A percentile compares a stretch with the other conserved stretches of the same genome.
Conservation (phyloP, 2,797 vertebrate species). For the Champsocephalus gunnari region DNA sequence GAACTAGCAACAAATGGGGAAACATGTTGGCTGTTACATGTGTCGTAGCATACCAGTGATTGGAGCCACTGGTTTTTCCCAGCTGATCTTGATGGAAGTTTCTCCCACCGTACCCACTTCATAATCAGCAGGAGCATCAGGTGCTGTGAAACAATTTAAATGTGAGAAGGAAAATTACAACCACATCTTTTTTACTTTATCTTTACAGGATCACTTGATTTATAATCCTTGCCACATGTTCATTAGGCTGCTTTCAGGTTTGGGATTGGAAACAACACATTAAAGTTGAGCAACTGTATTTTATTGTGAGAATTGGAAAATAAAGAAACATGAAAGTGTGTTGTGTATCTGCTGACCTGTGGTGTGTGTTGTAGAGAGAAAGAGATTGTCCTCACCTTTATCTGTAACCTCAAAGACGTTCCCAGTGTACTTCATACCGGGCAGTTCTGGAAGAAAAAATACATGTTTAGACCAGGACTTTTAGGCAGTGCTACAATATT, state of each 20-base stretch:
- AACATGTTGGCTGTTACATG: background rate
- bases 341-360: slow-evolving; percentile 84
- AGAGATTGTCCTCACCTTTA: slow-evolving; percentile 89
- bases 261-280: slow-evolving; percentile 10
- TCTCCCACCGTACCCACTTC: slow-evolving; percentile 91
- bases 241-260: background rate
- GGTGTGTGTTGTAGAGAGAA: slow-evolving; percentile 94
- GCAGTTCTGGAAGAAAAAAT: slow-evolving; percentile 71
- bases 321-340: slow-evolving; percentile 25
- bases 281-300: background rate
- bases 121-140: slow-evolving; percentile 90
- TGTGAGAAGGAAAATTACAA: slow-evolving; percentile 3
- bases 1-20: background rate
- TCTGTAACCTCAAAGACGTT: slow-evolving; percentile 95
- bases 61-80: slow-evolving; percentile 95
- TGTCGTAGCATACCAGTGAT: slow-evolving; percentile 89
- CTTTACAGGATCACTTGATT: background rate
- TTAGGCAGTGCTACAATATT: too few relatives aligned
- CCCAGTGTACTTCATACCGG: slow-evolving; percentile 95
- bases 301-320: background rate
- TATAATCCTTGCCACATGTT: background rate
- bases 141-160: slow-evolving; percentile 81
- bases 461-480: too few relatives aligned
- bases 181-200: background rate
- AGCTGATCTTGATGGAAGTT: slow-evolving; percentile 91